Evolutionary conservation across 2,113 vertebrate species (phyloP), one percentile per base, ranked within the genome.

Genomic region (Circaetus cinerascens): DNA sequence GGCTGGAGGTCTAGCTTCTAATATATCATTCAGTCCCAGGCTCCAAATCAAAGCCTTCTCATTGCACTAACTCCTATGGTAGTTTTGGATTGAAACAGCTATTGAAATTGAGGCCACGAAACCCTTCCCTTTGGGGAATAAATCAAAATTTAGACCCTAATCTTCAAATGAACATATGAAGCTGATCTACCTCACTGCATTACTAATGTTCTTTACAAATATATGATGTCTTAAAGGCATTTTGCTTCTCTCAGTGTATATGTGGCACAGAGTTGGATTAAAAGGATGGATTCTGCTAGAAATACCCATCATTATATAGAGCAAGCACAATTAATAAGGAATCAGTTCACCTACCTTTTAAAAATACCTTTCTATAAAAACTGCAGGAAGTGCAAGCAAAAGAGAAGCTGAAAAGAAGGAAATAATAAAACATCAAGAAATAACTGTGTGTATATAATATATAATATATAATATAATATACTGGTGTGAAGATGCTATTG

Each of bases 171-270:
- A 95, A 84, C 9, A 1, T 22, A 74, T 40, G 51, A 93, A 87
- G 69, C 68, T 84, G 59, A 94, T 84, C 55, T 77, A 71, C 56
- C 74, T 93, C 64, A 41, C 73, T 93, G 91, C 93, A 48, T 80
- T 89, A 77, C 69, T 95, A 78, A 94, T 75, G 73, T 78, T 85
- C 94, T 95, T 95, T 90, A 92, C 82, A 92, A 88, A 88, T 60
- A 88, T 12, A 64, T 11, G 40, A 82, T 32, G 36, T 43, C 90
- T 88, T 87, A 53, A 75, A 87, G 94, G 92, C 88, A 82, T 92
- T 91, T 93, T 4, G 5, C 56, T 78, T 92, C 60, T 36, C 38
- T 89, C 50, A 21, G 36, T 50, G 41, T 77, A 7, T 29, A 48
- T 13, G 20, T 67, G 38, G n/a, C 73, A 69, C 78, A 72, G 46